These are phyloP conservation scores for Centruroides vittatus DNA, from an alignment of 1,140 invertebrate genomes.

Conservation along the genomic window DNA sequence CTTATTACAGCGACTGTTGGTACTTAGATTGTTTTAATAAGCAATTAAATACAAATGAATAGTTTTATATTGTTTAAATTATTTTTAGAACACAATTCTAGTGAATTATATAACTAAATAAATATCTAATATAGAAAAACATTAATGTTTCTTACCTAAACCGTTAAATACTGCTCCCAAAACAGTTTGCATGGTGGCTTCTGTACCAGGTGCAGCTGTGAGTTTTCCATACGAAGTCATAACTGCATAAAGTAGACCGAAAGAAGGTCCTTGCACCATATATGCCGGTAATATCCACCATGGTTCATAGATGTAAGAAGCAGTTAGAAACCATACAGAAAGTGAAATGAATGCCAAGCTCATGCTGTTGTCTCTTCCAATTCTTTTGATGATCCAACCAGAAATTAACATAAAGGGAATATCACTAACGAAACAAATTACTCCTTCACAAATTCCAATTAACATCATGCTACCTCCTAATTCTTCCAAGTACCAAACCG, in stretches of 20 bases:
- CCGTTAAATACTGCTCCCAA: constrained; percentile 26
- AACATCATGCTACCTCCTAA: constrained; percentile 41
- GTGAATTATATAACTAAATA: too few species aligned
- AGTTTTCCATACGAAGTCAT: constrained; percentile 78
- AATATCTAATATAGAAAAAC: too few species aligned
- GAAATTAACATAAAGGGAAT: constrained; percentile 76
- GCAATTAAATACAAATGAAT: too few species aligned
- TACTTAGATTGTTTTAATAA: too few species aligned
- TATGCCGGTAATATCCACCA: constrained; percentile 59
- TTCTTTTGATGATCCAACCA: constrained; percentile 57
- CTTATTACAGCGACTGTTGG: too few species aligned
- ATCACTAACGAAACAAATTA: constrained; percentile 53
- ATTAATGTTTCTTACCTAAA: too few species aligned
- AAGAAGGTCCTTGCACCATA: constrained; percentile 66
- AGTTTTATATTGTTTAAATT: too few species aligned
- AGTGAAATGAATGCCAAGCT: constrained; percentile 53
- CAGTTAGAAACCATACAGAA: constrained; percentile 58
- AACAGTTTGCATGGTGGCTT: constrained; percentile 39
- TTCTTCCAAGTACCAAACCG: constrained; percentile 33
- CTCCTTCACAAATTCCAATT: constrained; percentile 46
- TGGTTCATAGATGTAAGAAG: constrained; percentile 64
- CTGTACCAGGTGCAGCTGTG: constrained; percentile 62
- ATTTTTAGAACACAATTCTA: too few species aligned
- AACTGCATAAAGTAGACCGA: constrained; percentile 69
- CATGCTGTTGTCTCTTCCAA: constrained; percentile 71